Evolutionary conservation across 2,888 invertebrate species (phyloP), one percentile per base, ranked within the genome.

Genomic region (Coelinius sp.): DNA sequence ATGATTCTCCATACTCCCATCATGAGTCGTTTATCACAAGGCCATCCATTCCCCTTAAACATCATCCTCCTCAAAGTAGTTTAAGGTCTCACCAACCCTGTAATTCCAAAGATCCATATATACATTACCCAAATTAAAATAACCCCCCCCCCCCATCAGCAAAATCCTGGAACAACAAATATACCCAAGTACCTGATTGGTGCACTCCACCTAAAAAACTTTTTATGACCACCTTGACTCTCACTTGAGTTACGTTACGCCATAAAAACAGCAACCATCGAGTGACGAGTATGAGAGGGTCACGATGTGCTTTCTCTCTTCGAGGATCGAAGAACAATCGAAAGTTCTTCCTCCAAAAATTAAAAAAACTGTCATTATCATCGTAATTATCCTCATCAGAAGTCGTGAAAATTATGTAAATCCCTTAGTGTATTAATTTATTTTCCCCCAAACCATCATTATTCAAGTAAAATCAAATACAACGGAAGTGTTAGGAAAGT

Each of bases 211-310:
- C 53, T 53, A 64, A 68, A 75, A 73, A 41, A 41, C 44, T 41
- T 75, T 70, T 67, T 46, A 70, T 41, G 41, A 59, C 73, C 69
- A 70, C 73, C 73, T 73, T 73, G 70, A 68, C 73, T 73, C 70
- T 73, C 49, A 35, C 49, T 62, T 31, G 69, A 70, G 66, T 56
- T 41, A 56, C 67, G 46, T 38, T 2, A 56, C 20, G 35, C 46
- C 24, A 70, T 73, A 71, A 73, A 73, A 68, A 63, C 44, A 64
- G 66, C 63, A 70, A 56, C 62, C 22, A 41, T 44, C 20, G 12
- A 62, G 20, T 31, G 71, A 38, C 44, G 63, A 56, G 25, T 65
- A 20, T 56, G 35, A 24, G 56, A 67, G 68, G 66, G 63, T 69
- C 69, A 71, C 27, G 53, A 38, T 59, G 62, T 41, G 41, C 71